Evolutionary conservation across 2,888 invertebrate genomes (phyloP), one percentile per base, ranked within the genome.

Genomic region (Macrophya alboannulata): DNA sequence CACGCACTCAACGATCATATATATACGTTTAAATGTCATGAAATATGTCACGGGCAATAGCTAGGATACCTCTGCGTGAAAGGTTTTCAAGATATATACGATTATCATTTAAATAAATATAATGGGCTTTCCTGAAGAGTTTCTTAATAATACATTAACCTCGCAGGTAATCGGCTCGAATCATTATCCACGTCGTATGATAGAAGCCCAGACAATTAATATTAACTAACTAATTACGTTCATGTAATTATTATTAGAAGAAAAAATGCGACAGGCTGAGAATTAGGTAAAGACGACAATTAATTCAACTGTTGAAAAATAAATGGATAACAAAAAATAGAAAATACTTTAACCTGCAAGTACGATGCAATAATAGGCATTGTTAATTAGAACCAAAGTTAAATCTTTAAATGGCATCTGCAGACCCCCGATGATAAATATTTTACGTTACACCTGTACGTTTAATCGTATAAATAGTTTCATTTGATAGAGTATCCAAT

Each of bases 81-180:
- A 77, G 37, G 55, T 77, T 55, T 77, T 77, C 77, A 77, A 51
- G 77, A 77, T 77, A 51, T 77, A 51, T 31, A 77, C 77, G 77
- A 77, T 77, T 77, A 77, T 51, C 77, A 37, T 55, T 77, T 55
- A 31, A 77, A 48, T 77, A 55, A 51, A 51, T 55, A 77, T 77
- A 51, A 77, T 51, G 48, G 48, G 15, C 51, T 37, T n/a, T 55
- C 17, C 31, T 0, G 15, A 17, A 21, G 9, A 45, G 71, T 74
- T 21, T 25, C 12, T 45, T 40, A 74, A 3, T n/a, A 40, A 71
- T 40, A 17, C 37, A 71, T 71, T 1, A 10, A n/a, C 21, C 10
- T 17, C 40, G 9, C 25, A 62, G 62, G 12, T 25, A 62, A 62
- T 62, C 9, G 25, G 9, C 62, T 62, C 25, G 10, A 62, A 62